Evolutionary conservation across 2,888 invertebrate genomes (phyloP), one percentile per base, ranked within the genome.

Genomic region (Rhingia rostrata): DNA sequence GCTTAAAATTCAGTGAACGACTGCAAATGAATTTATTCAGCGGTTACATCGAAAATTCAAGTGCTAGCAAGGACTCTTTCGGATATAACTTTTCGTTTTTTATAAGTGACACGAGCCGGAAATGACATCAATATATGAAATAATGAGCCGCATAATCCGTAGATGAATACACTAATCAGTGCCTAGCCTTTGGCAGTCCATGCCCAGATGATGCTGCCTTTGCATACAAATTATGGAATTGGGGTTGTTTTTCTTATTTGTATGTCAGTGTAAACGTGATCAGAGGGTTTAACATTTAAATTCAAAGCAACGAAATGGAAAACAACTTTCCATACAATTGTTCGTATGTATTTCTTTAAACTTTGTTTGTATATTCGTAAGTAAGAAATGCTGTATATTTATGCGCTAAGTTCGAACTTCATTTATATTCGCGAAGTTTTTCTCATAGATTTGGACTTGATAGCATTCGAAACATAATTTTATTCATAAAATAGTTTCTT

Each of bases 91-190:
- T 43, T 12, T 43, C 10, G 43, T 12, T 5, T 10, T 43, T 3
- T 7, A 7, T 49, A 14, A 14, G 22, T 4, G 2, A 22, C 1
- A 6, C 10, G 30, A 4, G 30, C 49, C 30, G 9, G 30, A 32
- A 49, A 5, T 30, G 49, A 10, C 32, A 49, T 49, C 49, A 10
- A 49, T 49, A 49, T 49, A 5, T 49, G 30, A 49, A 4, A 14
- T 45, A 30, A 49, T 49, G 49, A 30, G 30, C 22, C 49, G 49
- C 10, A 49, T 49, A 49, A 49, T 49, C 30, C 10, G 22, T 4
- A 49, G 49, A 49, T 49, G 10, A 49, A 32, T 30, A 32, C 30
- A 10, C 32, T 49, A 49, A 49, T 49, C 49, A 2, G 9, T 49
- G 4, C 4, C 10, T 49, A 30, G 9, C 49, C 49, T 30, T 49